Conservation (phyloP, 2,113 vertebrate species). For the Sylvia atricapilla region DNA sequence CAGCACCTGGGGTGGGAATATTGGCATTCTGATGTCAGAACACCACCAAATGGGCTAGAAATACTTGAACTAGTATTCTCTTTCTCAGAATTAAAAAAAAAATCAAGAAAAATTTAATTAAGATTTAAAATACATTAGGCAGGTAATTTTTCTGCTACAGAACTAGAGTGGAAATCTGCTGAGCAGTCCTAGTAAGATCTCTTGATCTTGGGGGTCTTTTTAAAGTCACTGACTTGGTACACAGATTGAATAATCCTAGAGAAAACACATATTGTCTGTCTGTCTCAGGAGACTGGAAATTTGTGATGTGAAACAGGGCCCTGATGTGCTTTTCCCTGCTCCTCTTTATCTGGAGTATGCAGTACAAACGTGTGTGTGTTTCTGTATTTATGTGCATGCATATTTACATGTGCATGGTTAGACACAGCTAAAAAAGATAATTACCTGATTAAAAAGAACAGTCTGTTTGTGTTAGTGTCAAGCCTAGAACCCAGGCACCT, state of each 20-base stretch:
- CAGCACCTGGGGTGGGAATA: not conserved
- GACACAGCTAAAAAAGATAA: not conserved
- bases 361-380: not conserved
- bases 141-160: not conserved
- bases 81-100: not conserved
- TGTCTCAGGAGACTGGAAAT: not conserved
- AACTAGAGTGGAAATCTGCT: not conserved
- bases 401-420: not conserved
- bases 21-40: not conserved
- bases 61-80: not conserved
- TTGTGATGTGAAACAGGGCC: not conserved
- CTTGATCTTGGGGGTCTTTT: not conserved
- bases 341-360: not conserved
- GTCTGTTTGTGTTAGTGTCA: not conserved
- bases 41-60: not conserved
- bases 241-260: not conserved
- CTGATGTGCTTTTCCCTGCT: not conserved
- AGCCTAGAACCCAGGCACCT: not conserved
- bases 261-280: not conserved
- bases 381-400: not conserved
- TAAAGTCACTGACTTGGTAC: not conserved
- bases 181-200: not conserved
- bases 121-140: not conserved
- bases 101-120: not conserved
- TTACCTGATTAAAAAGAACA: not conserved